These are phyloP conservation scores for Steinernema feltiae DNA, from an alignment of 1,140 invertebrate genomes.

Conservation along the genomic window DNA sequence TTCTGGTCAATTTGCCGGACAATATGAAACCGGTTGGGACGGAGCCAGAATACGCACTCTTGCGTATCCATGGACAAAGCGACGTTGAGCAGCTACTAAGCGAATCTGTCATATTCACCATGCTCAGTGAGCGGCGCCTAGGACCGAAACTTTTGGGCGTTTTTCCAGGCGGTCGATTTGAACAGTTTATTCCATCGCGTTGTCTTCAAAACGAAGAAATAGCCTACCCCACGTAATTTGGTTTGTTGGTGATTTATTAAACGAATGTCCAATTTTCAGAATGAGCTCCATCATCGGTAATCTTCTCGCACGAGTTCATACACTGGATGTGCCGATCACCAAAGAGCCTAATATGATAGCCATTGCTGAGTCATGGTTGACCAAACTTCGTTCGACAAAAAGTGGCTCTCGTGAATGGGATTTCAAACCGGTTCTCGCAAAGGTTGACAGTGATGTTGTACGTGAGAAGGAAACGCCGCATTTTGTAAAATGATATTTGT, in stretches of 20 bases:
- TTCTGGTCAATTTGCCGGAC: slow-evolving; percentile 27
- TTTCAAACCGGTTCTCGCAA: slow-evolving; percentile 24
- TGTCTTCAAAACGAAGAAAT: slow-evolving; percentile 30
- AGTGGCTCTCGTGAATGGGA: background rate
- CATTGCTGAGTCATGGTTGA: slow-evolving; percentile 19
- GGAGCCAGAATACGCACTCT: slow-evolving; percentile 30
- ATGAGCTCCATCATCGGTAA: slow-evolving; percentile 37
- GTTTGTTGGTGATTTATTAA: background rate
- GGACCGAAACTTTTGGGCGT: slow-evolving; percentile 89
- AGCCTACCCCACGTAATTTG: slow-evolving; percentile 19
- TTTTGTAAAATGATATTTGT: slow-evolving; percentile 25
- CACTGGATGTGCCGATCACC: slow-evolving; percentile 44
- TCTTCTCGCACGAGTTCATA: slow-evolving; percentile 42
- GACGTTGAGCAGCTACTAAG: slow-evolving; percentile 42
- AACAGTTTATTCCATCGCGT: slow-evolving; percentile 77
- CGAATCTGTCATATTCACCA: slow-evolving; percentile 46
- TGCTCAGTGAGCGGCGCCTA: slow-evolving; percentile 71
- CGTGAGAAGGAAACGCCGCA: background rate
- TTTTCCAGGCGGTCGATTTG: slow-evolving; percentile 85
- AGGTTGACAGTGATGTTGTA: background rate
- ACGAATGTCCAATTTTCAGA: slow-evolving; percentile 3
- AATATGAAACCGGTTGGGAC: background rate
- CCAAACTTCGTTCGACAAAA: slow-evolving; percentile 4
- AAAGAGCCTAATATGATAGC: slow-evolving; percentile 43
- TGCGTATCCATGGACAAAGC: slow-evolving; percentile 33